A percentile compares a stretch with the other conserved stretches of the same genome.
These are phyloP conservation scores for Muscicapa striata DNA, from an alignment of 2,797 vertebrate genomes.

Conservation along the genomic window DNA sequence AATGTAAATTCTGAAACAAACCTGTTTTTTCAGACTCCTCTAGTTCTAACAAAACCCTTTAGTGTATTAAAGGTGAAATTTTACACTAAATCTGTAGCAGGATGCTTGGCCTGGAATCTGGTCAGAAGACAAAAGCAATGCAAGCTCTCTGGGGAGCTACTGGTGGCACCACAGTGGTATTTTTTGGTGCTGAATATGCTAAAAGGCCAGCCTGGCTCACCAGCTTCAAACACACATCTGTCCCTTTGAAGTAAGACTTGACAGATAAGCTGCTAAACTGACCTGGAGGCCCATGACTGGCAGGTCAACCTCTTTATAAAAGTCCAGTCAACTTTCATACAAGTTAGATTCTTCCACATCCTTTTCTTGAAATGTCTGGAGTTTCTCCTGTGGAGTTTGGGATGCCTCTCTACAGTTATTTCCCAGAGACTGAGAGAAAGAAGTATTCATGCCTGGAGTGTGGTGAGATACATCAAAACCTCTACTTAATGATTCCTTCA, in stretches of 20 bases:
- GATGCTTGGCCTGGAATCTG: not conserved
- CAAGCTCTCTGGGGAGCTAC: not conserved
- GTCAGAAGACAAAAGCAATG: not conserved
- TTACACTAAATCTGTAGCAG: not conserved
- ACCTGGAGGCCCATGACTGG: not conserved
- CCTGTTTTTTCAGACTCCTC: not conserved
- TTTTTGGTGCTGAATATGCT: not conserved
- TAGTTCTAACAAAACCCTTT: not conserved
- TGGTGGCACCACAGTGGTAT: fast-evolving
- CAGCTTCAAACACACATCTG: not conserved
- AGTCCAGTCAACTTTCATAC: not conserved
- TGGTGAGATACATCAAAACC: not conserved
- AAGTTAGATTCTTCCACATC: not conserved
- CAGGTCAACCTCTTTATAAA: not conserved
- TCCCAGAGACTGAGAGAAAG: not conserved
- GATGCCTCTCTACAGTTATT: not conserved
- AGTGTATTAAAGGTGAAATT: not conserved
- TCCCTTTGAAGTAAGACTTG: not conserved
- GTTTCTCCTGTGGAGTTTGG: not conserved
- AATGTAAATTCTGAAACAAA: not conserved
- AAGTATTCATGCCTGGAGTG: not conserved
- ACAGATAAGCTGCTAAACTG: not conserved
- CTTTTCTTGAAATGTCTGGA: not conserved
- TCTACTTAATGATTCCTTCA: not conserved
- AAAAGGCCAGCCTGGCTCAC: not conserved